phyloP scores from a whole-genome alignment of 1,140 invertebrate species.

The Drosophila elegans region DNA sequence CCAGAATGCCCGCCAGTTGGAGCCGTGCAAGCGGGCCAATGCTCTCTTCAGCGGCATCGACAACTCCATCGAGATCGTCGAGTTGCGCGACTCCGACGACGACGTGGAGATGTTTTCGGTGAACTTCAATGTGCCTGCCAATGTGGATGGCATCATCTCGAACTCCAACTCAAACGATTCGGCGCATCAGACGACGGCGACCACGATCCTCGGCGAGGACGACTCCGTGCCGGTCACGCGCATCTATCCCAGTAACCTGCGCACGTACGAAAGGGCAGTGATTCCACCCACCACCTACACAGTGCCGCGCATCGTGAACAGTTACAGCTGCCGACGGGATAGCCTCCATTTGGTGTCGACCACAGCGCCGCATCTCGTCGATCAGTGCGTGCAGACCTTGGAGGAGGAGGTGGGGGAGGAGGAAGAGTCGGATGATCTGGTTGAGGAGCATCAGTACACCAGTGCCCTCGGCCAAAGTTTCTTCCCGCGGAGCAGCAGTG shows the following conservation, averaged over 20 bases:
- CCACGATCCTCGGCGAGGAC: slow-evolving; percentile 39
- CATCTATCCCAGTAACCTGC: slow-evolving; percentile 68
- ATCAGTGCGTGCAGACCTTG: slow-evolving; percentile 62
- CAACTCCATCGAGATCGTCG: slow-evolving; percentile 55
- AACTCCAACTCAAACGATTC: slow-evolving; percentile 55
- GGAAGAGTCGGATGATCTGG: slow-evolving; percentile 20
- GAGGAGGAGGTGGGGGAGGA: slow-evolving; percentile 22
- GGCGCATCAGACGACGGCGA: neutral
- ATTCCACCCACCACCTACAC: slow-evolving; percentile 50
- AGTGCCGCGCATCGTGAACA: slow-evolving; percentile 67
- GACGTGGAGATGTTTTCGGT: slow-evolving; percentile 72
- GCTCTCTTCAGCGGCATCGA: slow-evolving; percentile 68
- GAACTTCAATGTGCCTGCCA: slow-evolving; percentile 66
- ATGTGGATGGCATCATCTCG: slow-evolving; percentile 57
- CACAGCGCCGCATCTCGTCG: slow-evolving; percentile 53
- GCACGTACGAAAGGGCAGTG: slow-evolving; percentile 56
- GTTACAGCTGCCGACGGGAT: slow-evolving; percentile 64
- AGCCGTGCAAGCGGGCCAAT: slow-evolving; percentile 61
- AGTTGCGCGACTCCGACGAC: slow-evolving; percentile 65
- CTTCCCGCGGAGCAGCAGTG: slow-evolving; percentile 11
- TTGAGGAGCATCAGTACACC: slow-evolving; percentile 8
- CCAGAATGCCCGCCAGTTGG: slow-evolving; percentile 57
- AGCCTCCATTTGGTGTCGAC: slow-evolving; percentile 66
- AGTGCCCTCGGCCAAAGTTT: slow-evolving; percentile 1
- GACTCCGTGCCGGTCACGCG: slow-evolving; percentile 61